A percentile compares a stretch with the other conserved stretches of the same genome.
These are phyloP conservation scores for Carapus acus DNA, from an alignment of 2,797 vertebrate genomes.

Conservation along the genomic window DNA sequence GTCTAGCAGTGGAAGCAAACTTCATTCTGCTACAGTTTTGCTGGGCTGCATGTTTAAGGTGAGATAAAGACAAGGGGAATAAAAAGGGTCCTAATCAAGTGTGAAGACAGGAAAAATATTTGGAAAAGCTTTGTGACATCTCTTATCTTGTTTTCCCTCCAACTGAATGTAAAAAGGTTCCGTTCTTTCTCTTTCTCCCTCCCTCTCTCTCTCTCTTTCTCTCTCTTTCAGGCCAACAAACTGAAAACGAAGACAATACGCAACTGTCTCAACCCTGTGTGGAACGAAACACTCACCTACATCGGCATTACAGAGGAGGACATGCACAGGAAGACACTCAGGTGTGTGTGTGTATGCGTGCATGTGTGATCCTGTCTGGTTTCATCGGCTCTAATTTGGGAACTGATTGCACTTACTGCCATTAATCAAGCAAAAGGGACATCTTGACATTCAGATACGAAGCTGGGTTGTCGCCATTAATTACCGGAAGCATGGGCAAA, in stretches of 20 bases:
- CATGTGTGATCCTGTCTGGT: not conserved
- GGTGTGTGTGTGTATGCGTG: constrained; percentile 49
- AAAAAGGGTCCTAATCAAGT: no score
- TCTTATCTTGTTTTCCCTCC: no score
- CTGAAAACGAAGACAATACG: constrained; percentile 79
- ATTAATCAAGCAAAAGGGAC: constrained; percentile 11
- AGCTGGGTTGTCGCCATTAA: constrained; percentile 24
- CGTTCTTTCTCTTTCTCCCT: no score
- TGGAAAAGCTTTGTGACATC: no score
- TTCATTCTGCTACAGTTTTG: no score
- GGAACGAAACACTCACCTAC: constrained; percentile 79
- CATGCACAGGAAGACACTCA: constrained; percentile 78
- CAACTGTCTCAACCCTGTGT: constrained; percentile 78
- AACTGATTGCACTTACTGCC: constrained; percentile 15
- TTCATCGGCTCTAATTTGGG: constrained; percentile 12
- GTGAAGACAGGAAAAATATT: no score
- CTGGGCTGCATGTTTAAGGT: no score
- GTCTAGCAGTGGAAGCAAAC: no score
- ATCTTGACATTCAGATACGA: constrained; percentile 25
- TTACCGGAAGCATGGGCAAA: not conserved
- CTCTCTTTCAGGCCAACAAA: constrained; percentile 74
- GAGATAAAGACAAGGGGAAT: no score
- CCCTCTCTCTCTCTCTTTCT: not conserved
- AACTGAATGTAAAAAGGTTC: no score
- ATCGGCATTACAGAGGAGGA: constrained; percentile 77